These are phyloP conservation scores for Arge pagana DNA, from an alignment of 2,888 invertebrate genomes.

Conservation along the genomic window DNA sequence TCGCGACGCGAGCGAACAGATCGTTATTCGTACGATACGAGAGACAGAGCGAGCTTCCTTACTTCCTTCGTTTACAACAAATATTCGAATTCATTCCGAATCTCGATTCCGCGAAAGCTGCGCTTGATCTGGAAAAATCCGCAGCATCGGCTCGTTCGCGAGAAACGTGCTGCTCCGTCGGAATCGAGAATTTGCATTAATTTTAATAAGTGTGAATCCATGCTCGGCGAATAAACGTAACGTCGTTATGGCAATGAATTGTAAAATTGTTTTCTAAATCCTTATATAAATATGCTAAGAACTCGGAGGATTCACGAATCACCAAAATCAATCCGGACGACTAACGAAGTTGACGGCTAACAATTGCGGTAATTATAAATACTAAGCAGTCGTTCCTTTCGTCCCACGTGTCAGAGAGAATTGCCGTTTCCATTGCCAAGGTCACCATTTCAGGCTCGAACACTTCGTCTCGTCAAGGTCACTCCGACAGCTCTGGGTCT, in stretches of 20 bases:
- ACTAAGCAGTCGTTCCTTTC: conserved; percentile 10
- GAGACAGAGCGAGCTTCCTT: conserved; percentile 21
- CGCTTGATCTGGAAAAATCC: no score
- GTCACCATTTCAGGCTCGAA: conserved; percentile 44
- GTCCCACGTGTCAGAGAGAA: neutral
- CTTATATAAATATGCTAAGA: conserved; percentile 44
- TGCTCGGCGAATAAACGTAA: conserved; percentile 34
- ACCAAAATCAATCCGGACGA: conserved; percentile 47
- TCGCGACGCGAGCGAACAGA: neutral
- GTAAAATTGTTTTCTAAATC: conserved; percentile 26
- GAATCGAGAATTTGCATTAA: conserved; percentile 39
- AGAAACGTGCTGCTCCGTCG: no score
- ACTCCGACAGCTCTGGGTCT: conserved; percentile 59
- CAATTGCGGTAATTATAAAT: conserved; percentile 12
- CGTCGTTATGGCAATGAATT: conserved; percentile 50
- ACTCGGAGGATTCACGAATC: conserved; percentile 52
- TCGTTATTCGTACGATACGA: conserved; percentile 4
- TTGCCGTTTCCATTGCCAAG: neutral
- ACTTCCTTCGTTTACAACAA: no score
- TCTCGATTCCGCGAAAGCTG: conserved; percentile 12
- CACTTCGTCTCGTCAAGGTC: conserved; percentile 47
- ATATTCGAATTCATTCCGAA: conserved; percentile 9
- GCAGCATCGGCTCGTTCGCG: no score
- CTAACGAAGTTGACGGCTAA: no score
- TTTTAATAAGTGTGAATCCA: conserved; percentile 57